phyloP scores from a whole-genome alignment of 2,888 invertebrate genomes.

The Brachylomia viminalis region DNA sequence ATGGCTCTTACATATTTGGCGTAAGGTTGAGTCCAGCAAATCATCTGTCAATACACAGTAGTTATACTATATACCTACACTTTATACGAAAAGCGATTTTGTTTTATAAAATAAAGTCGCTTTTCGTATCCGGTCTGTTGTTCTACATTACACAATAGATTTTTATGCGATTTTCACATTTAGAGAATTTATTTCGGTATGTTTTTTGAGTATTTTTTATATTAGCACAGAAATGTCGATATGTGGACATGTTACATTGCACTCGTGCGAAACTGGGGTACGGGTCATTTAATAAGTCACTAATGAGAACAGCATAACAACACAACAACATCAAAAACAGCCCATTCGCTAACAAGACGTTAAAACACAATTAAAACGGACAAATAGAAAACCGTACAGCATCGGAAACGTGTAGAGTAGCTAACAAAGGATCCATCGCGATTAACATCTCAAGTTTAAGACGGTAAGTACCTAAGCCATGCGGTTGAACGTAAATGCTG shows the following conservation, averaged over 20 bases:
- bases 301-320: background rate
- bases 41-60: background rate
- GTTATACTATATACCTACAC: too few relatives aligned
- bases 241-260: background rate
- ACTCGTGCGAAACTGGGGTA: background rate
- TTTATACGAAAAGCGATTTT: too few relatives aligned
- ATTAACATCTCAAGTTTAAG: slow-evolving; percentile 59
- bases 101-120: background rate
- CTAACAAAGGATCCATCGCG: slow-evolving; percentile 53
- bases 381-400: slow-evolving; percentile 24
- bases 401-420: slow-evolving; percentile 43
- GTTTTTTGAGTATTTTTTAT: background rate
- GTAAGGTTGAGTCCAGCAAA: background rate
- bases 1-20: background rate
- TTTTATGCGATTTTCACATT: background rate
- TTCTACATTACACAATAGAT: background rate
- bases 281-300: background rate
- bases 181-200: background rate
- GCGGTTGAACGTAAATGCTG: slow-evolving; percentile 61
- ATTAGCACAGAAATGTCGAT: background rate
- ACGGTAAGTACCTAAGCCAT: slow-evolving; percentile 49
- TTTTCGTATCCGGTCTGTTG: background rate
- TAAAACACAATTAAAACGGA: slow-evolving; percentile 18
- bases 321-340: background rate
- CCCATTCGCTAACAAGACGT: slow-evolving; percentile 20